Evolutionary conservation across 2,888 invertebrate species (phyloP), one percentile per base, ranked within the genome.

Genomic region (Cyaniris semiargus): DNA sequence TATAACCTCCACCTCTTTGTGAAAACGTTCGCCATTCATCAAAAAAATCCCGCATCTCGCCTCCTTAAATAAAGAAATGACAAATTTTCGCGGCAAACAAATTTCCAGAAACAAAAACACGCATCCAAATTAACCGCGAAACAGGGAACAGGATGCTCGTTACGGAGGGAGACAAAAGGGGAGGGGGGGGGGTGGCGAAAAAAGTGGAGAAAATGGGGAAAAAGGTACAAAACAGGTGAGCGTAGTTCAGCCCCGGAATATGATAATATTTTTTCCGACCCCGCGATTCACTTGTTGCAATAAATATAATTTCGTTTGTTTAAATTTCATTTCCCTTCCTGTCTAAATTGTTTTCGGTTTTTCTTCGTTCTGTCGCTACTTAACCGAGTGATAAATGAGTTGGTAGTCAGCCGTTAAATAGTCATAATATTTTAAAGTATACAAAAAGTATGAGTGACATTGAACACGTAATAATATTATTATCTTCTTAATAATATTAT

Each of bases 81-180:
- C 86, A 86, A 88, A 88, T 88, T 86, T 85, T 83, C 85, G 84
- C 27, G 66, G 66, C 84, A 84, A 84, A 84, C 84, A 85, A 74
- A 86, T 85, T 86, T 84, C 84, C 85, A 85, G 86, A 82, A 86
- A 89, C 88, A 89, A 89, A 89, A 90, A 90, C 88, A 87, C 85
- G 88, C 86, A 89, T 90, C 87, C 88, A 90, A 91, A 92, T 91
- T 92, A 92, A 90, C 90, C 88, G 83, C 86, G 84, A 83, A 87
- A 88, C 90, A 74, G 74, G 74, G 48, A 53, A 74, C 74, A 87
- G 90, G 91, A 90, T 86, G 89, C 90, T 91, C 90, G 90, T 92
- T 91, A 90, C 85, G 85, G 83, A 81, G 81, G 83, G 84, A 84
- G 83, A 87, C 82, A 87, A 88, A 82, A 89, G 88, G 86, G 86